Base-by-base conservation (phyloP, 2,797 vertebrate genomes). In the Danio kyathit region DNA sequence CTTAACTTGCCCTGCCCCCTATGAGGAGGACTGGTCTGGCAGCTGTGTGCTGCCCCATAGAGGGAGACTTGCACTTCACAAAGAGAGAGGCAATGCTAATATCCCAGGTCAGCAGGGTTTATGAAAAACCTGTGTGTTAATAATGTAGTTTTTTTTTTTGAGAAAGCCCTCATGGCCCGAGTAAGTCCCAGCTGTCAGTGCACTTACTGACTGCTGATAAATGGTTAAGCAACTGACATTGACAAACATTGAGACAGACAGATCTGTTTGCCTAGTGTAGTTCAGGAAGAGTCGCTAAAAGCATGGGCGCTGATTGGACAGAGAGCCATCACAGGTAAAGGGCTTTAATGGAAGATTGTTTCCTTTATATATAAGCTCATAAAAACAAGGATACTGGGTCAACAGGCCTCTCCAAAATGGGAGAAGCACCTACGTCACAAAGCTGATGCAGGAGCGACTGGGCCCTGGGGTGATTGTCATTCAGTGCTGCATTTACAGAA, bases 201-300 rank as follows among this genome's bases (percentile, higher is more conserved):
- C 88, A 89, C 90, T 90, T 90, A 90, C 87, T 88, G 92, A 88
- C 87, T 84, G 75, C 91, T 92, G 93, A 94, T 93, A 94, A 94
- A 94, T 93, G 90, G 91, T 94, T 93, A 88, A 88, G 92, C 90
- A 94, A 95, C 92, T 87, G 89, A 86, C 90, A 60, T 86, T 90
- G 90, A 93, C 93, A 95, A 95, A 95, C 91, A 95, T 80, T 91
- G 91, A 88, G 86, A 88, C 90, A 91, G 89, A 91, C 90, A 88
- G 87, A 72, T 87, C 66, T 95, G 93, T 95, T 95, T 95, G 89
- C 91, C 91, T 78, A 93, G 90, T 5, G 84, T 89, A 87, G 88
- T 85, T 86, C 83, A 83, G 29, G 87, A 91, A 90, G 86, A 92
- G 90, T 89, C 84, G 89, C 91, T 95, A 95, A 95, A 94, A 94